Conservation (phyloP, 37 sponge, comb jelly and placozoan species). For the Eunapius fragilis region DNA sequence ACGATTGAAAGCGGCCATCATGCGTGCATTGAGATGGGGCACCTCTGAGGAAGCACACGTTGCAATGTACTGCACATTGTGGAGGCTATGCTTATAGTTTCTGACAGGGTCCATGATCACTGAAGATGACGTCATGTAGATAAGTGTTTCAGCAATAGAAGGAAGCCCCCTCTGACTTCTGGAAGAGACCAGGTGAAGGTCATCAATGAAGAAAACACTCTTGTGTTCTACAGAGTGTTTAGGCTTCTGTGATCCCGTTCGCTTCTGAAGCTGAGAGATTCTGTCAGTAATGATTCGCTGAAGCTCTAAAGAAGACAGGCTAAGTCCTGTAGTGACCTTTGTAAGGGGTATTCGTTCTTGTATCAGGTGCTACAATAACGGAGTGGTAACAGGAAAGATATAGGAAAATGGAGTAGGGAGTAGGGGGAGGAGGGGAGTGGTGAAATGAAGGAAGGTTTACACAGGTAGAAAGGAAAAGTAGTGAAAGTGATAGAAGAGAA, state of each 20-base stretch:
- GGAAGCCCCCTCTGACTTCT: not conserved
- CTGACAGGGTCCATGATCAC: constrained; percentile 20
- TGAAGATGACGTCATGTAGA: constrained; percentile 3
- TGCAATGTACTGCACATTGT: constrained; percentile 21
- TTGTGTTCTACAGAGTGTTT: not conserved
- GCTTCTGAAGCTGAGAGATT: constrained; percentile 9
- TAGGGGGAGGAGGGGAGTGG: not conserved
- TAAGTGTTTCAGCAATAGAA: constrained; percentile 22
- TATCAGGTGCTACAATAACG: constrained; percentile 31
- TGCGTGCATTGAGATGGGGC: constrained; percentile 5
- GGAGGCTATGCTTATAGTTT: constrained; percentile 19
- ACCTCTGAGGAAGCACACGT: constrained; percentile 22
- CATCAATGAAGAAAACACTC: constrained; percentile 57
- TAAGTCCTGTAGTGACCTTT: not conserved
- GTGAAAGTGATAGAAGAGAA: not conserved
- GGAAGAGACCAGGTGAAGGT: constrained; percentile 53
- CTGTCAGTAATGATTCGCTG: constrained; percentile 22
- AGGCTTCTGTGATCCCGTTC: constrained; percentile 4
- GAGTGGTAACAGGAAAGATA: too few species aligned
- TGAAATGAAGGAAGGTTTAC: not conserved
- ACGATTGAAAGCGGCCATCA: constrained; percentile 24
- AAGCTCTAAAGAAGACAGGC: constrained; percentile 13
- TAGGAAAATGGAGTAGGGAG: not conserved
- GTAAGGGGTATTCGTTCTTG: constrained; percentile 5
- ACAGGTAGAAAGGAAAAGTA: not conserved